Percentiles rank a stretch among this genome's conserved stretches.
Conservation (phyloP, 2,113 vertebrate species). For the Emydura subglobosa region DNA sequence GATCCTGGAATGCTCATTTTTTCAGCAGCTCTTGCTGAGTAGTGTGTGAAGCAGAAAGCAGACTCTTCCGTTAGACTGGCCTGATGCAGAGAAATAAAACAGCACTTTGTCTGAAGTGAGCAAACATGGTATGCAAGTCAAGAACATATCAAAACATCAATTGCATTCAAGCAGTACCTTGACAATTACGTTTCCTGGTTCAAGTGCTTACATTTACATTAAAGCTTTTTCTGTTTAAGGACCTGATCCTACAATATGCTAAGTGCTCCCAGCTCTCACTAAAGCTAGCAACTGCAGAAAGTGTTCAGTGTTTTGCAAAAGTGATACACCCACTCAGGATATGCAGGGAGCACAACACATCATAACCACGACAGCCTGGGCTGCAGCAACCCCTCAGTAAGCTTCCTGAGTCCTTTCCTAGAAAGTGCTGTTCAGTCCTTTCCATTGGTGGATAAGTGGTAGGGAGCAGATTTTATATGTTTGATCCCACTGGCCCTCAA, state of each 20-base stretch:
- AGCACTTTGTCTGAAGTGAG: neutral
- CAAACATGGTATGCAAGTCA: neutral
- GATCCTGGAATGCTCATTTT: neutral
- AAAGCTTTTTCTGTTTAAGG: neutral
- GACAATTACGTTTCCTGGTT: neutral
- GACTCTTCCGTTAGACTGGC: neutral
- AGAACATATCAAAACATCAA: neutral
- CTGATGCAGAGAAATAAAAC: neutral
- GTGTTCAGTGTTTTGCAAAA: neutral
- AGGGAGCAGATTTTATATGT: no score
- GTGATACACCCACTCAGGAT: neutral
- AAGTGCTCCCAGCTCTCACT: neutral
- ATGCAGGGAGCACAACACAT: neutral
- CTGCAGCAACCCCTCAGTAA: no score
- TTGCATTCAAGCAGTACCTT: neutral
- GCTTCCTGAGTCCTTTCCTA: no score
- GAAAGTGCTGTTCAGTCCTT: no score
- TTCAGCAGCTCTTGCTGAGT: neutral
- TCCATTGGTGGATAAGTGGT: no score
- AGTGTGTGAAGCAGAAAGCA: neutral
- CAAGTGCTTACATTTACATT: neutral
- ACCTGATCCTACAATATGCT: fast-evolving
- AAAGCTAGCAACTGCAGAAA: neutral
- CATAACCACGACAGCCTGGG: no score
- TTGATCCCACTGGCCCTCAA: no score